Conservation (phyloP, 1,140 invertebrate species). For the Pantala flavescens region DNA sequence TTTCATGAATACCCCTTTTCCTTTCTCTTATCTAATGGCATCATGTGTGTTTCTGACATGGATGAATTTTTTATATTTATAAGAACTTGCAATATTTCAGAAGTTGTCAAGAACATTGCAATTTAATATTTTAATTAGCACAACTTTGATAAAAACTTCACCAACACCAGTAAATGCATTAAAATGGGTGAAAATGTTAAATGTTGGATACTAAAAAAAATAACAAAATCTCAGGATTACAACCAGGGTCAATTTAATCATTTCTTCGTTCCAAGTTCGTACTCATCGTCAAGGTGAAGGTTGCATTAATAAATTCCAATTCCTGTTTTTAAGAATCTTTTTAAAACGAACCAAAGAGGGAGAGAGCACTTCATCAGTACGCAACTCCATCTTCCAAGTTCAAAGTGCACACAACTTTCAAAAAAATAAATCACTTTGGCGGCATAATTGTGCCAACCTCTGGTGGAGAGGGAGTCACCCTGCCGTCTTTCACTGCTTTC, state of each 20-base stretch:
- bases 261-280: not conserved
- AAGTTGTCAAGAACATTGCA: not conserved
- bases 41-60: too few relatives aligned
- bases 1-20: too few relatives aligned
- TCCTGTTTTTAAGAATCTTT: not conserved
- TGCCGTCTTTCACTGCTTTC: not conserved
- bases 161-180: not conserved
- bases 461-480: not conserved
- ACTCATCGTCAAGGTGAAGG: not conserved
- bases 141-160: not conserved
- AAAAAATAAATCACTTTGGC: constrained; percentile 5
- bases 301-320: not conserved
- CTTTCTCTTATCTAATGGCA: too few relatives aligned
- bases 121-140: not conserved
- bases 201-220: not conserved
- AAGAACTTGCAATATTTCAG: too few relatives aligned
- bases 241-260: constrained; percentile 4
- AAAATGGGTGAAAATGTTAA: not conserved
- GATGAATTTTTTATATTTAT: too few relatives aligned
- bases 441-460: not conserved
- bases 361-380: not conserved
- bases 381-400: not conserved
- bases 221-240: constrained; percentile 10
- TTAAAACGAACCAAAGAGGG: not conserved
- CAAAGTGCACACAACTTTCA: not conserved